phyloP scores from a whole-genome alignment of 2,113 vertebrate species.

The Panurus biarmicus region DNA sequence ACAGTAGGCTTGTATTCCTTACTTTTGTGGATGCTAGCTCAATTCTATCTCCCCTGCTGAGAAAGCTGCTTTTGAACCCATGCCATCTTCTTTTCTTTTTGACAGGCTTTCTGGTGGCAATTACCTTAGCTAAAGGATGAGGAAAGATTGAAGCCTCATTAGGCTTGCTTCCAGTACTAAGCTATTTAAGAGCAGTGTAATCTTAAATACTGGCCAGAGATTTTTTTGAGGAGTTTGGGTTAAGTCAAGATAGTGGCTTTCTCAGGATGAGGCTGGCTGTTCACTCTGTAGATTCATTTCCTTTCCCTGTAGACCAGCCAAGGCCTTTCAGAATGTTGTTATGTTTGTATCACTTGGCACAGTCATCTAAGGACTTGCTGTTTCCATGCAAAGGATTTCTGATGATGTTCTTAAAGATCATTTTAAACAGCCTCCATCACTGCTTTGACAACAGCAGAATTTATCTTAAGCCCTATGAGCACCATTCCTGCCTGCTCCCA shows the following conservation, averaged over 20 bases:
- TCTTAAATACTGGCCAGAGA: not conserved
- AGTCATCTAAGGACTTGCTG: not conserved
- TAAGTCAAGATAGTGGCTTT: not conserved
- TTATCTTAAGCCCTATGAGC: not conserved
- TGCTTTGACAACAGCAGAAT: not conserved
- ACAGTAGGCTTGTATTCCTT: not conserved
- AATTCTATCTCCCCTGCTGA: not conserved
- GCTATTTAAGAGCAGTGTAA: not conserved
- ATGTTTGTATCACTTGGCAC: not conserved
- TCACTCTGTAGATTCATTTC: not conserved
- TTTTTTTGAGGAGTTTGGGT: not conserved
- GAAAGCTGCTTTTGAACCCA: not conserved
- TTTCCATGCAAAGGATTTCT: not conserved
- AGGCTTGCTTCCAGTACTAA: not conserved
- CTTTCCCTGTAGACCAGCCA: not conserved
- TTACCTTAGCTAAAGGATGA: not conserved
- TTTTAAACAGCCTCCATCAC: not conserved
- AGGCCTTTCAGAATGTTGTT: not conserved
- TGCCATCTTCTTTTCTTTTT: not conserved
- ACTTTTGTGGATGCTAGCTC: not conserved
- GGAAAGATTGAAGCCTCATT: not conserved
- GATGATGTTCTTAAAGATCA: not conserved
- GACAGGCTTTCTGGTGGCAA: not conserved
- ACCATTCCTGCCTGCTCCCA: not conserved
- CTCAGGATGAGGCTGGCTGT: not conserved